A percentile compares a stretch with the other conserved stretches of the same genome.
Evolutionary conservation across 1,140 invertebrate species (phyloP).

Genomic region (Rhopalosiphum padi): DNA sequence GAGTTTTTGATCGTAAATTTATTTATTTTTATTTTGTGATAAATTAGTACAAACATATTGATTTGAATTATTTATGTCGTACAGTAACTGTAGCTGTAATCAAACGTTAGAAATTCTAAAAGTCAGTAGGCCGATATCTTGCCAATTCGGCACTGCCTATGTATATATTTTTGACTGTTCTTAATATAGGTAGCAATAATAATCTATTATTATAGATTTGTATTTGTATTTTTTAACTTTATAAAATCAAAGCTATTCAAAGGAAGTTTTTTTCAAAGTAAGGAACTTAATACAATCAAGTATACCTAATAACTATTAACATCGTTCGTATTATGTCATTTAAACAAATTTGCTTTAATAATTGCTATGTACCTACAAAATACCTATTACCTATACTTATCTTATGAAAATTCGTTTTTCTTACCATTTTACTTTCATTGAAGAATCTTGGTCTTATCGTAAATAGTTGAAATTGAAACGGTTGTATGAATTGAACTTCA

Average conservation of each 20-base stretch:
- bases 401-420: neutral
- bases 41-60: no score
- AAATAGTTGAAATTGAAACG: neutral
- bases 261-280: neutral
- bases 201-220: no score
- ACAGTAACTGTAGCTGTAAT: no score
- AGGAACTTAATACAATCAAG: neutral
- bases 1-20: no score
- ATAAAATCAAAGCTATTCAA: neutral
- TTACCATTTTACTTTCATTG: constrained; percentile 24
- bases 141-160: no score
- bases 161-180: neutral
- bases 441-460: neutral
- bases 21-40: no score
- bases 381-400: neutral
- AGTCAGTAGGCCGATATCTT: no score
- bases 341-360: no score
- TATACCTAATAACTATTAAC: neutral
- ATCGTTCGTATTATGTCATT: no score
- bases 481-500: neutral
- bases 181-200: neutral
- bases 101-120: no score
- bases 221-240: neutral
- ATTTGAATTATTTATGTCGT: no score
- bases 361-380: neutral